Percentiles rank a stretch among this genome's conserved stretches.
phyloP scores from a whole-genome alignment of 1,140 invertebrate species.

The Trigoniulus corallinus region DNA sequence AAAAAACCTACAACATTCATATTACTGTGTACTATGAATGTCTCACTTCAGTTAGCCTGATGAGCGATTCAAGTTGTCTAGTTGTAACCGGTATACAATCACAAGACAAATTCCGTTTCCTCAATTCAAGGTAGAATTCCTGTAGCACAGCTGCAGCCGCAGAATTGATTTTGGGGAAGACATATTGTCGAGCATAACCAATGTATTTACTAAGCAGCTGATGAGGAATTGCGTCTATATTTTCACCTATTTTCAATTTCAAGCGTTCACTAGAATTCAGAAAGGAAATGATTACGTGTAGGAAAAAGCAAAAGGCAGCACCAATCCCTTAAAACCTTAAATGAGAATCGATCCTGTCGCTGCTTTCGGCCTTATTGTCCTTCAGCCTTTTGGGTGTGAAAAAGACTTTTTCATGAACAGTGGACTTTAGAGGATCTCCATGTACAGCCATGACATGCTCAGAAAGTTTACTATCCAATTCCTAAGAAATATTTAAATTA shows the following conservation, averaged over 20 bases:
- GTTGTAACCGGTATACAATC: constrained; percentile 56
- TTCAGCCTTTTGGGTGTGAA: too few species aligned
- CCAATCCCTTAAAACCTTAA: too few species aligned
- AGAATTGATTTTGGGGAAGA: constrained; percentile 54
- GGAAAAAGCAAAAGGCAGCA: too few species aligned
- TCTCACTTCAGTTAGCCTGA: constrained; percentile 60
- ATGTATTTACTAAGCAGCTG: constrained; percentile 73
- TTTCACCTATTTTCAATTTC: constrained; percentile 37
- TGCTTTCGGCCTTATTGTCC: too few species aligned
- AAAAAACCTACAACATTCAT: neutral
- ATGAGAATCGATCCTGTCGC: too few species aligned
- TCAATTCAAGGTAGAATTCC: constrained; percentile 65
- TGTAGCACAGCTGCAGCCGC: constrained; percentile 51
- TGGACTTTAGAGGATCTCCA: too few species aligned
- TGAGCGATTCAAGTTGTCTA: constrained; percentile 71
- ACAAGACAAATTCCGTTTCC: constrained; percentile 41
- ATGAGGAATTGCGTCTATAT: constrained; percentile 51
- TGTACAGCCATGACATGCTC: constrained; percentile 48
- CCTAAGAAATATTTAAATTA: constrained; percentile 24
- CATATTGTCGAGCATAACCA: constrained; percentile 75
- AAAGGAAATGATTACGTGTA: too few species aligned
- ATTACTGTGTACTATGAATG: neutral
- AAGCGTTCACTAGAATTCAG: constrained; percentile 38
- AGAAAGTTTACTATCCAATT: constrained; percentile 55
- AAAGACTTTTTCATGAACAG: too few species aligned